Base-by-base conservation (phyloP, 2,113 vertebrate genomes). In the Petromus typicus region DNA sequence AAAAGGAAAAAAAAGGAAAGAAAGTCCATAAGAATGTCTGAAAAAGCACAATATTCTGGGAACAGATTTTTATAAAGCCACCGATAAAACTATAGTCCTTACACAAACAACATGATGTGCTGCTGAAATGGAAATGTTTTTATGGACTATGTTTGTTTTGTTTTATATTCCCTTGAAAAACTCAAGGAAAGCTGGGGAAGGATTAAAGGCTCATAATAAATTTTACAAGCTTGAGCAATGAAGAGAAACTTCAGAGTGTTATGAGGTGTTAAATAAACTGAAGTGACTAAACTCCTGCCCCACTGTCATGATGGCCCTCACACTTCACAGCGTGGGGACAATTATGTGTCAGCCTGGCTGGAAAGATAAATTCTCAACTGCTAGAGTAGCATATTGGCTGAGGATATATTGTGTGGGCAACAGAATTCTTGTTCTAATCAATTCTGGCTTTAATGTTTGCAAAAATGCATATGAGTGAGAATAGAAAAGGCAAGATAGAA, bases 201-300 rank as follows among this genome's bases (percentile, higher is more conserved):
- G 64, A 95, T 95, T 95, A 95, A 80, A 95, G 85, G 69, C 81
- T 95, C 86, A 87, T 94, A 94, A 95, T 91, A 96, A 96, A 89
- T 95, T 96, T 95, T 96, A 97, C 71, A 92, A 87, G 89, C 75
- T 43, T 59, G 43, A 43, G 63, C 86, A 95, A 34, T 93, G 95
- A 91, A 89, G 83, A 94, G 91, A 92, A 96, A 81, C 93, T 85
- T 59, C 54, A 76, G 69, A 88, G 81, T 92, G 71, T 96, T 93
- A 96, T 48, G 89, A 97, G 86, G 94, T 96, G 89, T 89, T 95
- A 95, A 94, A 78, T 96, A 93, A 97, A 96, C 86, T 34, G 89
- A 87, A 82, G n/a, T 69, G 75, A 93, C 91, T 91, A 56, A 91
- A 96, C 64, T 96, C 95, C 89, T 54, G 67, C n/a, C 90, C 88